Conservation (phyloP, 2,797 vertebrate genomes). For the Gymnocypris eckloni region DNA sequence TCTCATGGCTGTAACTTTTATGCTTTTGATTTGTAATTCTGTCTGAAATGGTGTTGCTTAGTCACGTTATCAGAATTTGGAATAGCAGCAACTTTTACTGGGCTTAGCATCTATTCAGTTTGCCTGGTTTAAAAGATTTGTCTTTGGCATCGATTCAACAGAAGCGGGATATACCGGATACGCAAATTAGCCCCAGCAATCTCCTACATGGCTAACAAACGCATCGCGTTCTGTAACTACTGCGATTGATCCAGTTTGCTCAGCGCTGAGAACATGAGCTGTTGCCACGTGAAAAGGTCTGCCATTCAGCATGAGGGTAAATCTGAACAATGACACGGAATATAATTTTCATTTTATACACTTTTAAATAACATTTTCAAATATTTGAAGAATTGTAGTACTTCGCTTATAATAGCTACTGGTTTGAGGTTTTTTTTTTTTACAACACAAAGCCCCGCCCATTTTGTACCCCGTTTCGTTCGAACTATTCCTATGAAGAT, state of each 20-base stretch:
- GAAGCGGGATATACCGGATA: background rate
- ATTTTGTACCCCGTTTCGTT: background rate
- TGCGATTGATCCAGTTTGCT: background rate
- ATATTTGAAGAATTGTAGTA: background rate
- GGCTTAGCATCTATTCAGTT: background rate
- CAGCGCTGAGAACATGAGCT: background rate
- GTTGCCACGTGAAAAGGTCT: background rate
- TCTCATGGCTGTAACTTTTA: background rate
- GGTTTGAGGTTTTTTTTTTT: rapidly evolving
- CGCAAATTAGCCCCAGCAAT: background rate
- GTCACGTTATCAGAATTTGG: background rate
- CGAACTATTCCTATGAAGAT: background rate
- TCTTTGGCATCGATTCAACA: background rate
- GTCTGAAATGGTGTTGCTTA: background rate
- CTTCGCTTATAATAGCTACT: background rate
- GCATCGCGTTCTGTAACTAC: background rate
- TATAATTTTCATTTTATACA: background rate
- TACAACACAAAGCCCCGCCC: rapidly evolving
- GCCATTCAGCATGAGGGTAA: background rate
- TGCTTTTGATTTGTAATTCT: background rate
- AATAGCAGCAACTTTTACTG: background rate
- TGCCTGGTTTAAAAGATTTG: background rate
- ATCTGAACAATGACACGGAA: background rate
- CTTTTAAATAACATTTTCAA: no score
- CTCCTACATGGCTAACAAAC: background rate